phyloP scores from a whole-genome alignment of 2,888 invertebrate genomes.

The Morpho deidamia region DNA sequence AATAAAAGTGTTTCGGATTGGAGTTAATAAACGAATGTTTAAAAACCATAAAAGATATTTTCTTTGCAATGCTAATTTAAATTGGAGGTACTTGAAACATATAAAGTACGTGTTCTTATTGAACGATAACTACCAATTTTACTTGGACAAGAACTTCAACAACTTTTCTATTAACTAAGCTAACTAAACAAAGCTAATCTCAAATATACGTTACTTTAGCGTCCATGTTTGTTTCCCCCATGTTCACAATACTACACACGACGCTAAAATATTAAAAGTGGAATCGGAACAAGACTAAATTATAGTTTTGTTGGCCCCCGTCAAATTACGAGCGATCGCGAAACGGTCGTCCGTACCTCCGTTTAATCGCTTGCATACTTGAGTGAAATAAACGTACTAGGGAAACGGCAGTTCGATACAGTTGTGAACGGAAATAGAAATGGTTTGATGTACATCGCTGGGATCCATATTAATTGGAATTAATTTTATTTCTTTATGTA shows the following conservation, averaged over 20 bases:
- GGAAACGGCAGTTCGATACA: slow-evolving; percentile 32
- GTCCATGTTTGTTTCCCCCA: background rate
- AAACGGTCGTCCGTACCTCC: slow-evolving; percentile 43
- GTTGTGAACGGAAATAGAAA: background rate
- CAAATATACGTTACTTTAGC: background rate
- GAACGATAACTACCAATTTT: too few species aligned
- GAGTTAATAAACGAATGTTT: too few species aligned
- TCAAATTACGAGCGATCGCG: slow-evolving; percentile 52
- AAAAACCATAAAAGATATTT: too few species aligned
- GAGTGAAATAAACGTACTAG: slow-evolving; percentile 50
- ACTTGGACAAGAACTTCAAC: too few species aligned
- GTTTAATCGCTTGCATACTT: slow-evolving; percentile 69
- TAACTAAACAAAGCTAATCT: too few species aligned
- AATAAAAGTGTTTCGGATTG: too few species aligned
- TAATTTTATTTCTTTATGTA: too few species aligned
- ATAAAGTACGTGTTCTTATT: too few species aligned
- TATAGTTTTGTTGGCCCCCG: slow-evolving; percentile 57
- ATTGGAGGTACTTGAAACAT: too few species aligned
- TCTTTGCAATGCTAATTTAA: too few species aligned
- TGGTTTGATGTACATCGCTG: slow-evolving; percentile 38
- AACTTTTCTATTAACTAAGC: too few species aligned
- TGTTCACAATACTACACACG: background rate
- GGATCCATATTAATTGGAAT: slow-evolving; percentile 2
- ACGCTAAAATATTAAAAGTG: background rate
- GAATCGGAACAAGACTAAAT: slow-evolving; percentile 16